Evolutionary conservation across 2,797 vertebrate genomes (phyloP).

Genomic region (Scomberomorus guttatus): DNA sequence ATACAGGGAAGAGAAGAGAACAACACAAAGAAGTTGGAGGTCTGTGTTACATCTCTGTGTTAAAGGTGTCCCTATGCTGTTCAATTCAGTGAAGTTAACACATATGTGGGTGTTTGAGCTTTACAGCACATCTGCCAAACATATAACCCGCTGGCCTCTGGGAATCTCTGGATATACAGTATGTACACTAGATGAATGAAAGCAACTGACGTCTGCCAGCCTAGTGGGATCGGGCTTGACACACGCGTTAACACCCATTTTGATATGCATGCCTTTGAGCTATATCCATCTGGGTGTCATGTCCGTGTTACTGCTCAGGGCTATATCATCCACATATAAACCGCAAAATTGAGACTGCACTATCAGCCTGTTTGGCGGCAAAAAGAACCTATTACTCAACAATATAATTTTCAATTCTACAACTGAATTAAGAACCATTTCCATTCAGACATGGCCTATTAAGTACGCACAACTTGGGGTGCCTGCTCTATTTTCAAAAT

Average conservation of each 20-base stretch:
- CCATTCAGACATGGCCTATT: slow-evolving; percentile 9
- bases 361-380: slow-evolving; percentile 13
- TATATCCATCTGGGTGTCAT: slow-evolving; percentile 12
- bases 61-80: not conserved
- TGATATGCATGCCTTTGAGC: not conserved
- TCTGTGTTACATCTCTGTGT: not conserved
- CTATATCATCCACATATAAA: slow-evolving; percentile 10
- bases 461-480: not conserved
- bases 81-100: slow-evolving; percentile 6
- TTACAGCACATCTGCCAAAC: not conserved
- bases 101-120: not conserved
- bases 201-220: not conserved
- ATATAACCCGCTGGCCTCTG: not conserved
- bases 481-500: slow-evolving; percentile 3
- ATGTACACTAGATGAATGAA: not conserved
- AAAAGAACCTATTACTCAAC: not conserved
- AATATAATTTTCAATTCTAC: not conserved
- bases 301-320: not conserved
- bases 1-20: not conserved
- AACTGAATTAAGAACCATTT: slow-evolving; percentile 5
- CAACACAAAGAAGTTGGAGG: not conserved
- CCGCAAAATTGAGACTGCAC: not conserved
- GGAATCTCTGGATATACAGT: not conserved
- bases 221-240: not conserved
- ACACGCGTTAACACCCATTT: slow-evolving; percentile 1